Evolutionary conservation across 1,140 invertebrate species (phyloP), one percentile per base, ranked within the genome.

Genomic region (Andrena cerasifolii): DNA sequence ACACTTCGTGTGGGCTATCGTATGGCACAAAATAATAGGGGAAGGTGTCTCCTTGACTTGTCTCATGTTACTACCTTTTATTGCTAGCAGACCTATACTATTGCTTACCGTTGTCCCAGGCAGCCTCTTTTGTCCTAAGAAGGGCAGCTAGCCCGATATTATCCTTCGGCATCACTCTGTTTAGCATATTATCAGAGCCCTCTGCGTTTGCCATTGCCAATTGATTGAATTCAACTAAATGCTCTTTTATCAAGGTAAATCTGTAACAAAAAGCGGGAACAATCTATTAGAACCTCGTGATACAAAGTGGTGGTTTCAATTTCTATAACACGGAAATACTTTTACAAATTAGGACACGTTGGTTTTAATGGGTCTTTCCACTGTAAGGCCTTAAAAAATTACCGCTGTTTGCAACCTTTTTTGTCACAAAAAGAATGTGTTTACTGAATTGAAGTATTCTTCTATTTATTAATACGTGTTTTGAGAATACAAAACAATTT

Each of bases 91-190:
- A 31, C 8, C 10, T 10, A 31, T 31, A 65, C 1, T 26, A 12
- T 31, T 65, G 92, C 94, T 94, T 90, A 96, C 96, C 95, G 91
- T 97, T 97, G 85, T 98, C 97, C 97, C 97, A 99, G 7, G 97
- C 97, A 70, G 95, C 96, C 90, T 99, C 97, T 88, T 97, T 98
- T 0, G 98, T 98, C 93, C 98, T 97, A 16, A 99, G 93, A 73
- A 99, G 93, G 4, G 98, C 99, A 14, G 98, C 98, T 74, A 99
- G 93, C 12, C 98, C 99, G 87, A 99, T 99, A 93, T 99, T 99
- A 91, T 99, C 99, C 90, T 99, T 99, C 18, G 99, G 99, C 98
- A 99, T 99, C 26, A 99, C 99, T 86, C 99, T 94, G 92, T 99
- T 99, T 80, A 99, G 93, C 98, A 99, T 99, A 90, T 99, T 97